Evolutionary conservation across 1,140 invertebrate genomes (phyloP).

Genomic region (Paralvinella palmiformis): DNA sequence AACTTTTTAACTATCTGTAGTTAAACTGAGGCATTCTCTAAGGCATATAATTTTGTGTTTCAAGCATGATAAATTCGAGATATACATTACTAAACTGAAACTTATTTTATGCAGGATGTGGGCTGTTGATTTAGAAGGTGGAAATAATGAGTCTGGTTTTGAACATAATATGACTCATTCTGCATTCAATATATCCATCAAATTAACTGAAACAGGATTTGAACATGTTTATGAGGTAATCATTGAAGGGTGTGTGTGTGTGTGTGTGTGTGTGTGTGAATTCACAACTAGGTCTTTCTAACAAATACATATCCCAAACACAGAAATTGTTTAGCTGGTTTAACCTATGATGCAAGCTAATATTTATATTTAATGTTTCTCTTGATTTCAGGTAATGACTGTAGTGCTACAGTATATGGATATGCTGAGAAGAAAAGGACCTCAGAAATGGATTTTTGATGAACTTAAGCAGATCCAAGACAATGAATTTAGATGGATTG

Average conservation of each 20-base stretch:
- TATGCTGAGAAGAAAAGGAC: slow-evolving; percentile 30
- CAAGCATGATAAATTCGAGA: no score
- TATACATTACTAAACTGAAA: no score
- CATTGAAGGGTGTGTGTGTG: background rate
- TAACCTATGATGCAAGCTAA: no score
- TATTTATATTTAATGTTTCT: no score
- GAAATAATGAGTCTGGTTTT: background rate
- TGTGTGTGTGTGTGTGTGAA: background rate
- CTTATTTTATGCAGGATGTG: background rate
- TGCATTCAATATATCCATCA: background rate
- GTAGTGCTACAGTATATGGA: slow-evolving; percentile 40
- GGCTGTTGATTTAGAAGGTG: background rate
- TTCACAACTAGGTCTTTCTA: no score
- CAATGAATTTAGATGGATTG: slow-evolving; percentile 42
- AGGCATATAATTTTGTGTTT: no score
- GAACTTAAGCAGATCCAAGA: slow-evolving; percentile 41
- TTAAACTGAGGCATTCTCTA: no score
- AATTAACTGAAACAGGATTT: background rate
- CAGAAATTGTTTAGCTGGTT: no score
- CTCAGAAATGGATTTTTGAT: slow-evolving; percentile 32
- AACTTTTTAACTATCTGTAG: no score
- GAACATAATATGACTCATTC: background rate
- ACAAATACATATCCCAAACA: no score
- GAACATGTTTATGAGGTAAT: background rate
- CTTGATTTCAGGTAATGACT: slow-evolving; percentile 29